Conservation (phyloP, 2,888 invertebrate species). For the Fragum whitleyi region DNA sequence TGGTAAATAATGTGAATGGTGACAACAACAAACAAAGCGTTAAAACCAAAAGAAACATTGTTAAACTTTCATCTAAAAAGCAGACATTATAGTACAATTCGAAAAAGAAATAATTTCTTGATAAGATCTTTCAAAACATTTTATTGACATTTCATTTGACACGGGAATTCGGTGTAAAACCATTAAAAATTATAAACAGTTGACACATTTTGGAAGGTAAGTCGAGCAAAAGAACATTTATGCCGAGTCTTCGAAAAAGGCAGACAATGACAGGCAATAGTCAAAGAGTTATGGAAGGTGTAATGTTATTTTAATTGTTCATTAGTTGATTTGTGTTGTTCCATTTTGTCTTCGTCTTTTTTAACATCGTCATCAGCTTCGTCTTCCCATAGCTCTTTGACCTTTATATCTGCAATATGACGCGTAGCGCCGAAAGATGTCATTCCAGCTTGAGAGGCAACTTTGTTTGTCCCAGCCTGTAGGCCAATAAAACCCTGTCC, state of each 20-base stretch:
- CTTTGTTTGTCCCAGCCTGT: slow-evolving; percentile 84
- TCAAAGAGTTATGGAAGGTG: slow-evolving; percentile 3
- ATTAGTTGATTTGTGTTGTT: not conserved
- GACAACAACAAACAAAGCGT: slow-evolving; percentile 11
- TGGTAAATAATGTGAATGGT: not conserved
- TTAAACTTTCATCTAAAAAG: too few relatives aligned
- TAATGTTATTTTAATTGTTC: not conserved
- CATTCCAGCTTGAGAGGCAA: slow-evolving; percentile 83
- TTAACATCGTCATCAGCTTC: slow-evolving; percentile 61
- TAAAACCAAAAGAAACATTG: not conserved
- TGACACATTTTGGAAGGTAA: too few relatives aligned
- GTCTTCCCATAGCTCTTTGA: slow-evolving; percentile 79
- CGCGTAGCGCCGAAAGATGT: slow-evolving; percentile 75
- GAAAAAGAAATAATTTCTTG: too few relatives aligned
- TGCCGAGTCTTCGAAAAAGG: not conserved
- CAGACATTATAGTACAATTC: too few relatives aligned
- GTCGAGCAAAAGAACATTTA: not conserved
- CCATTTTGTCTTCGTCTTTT: slow-evolving; percentile 23
- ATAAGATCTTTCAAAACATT: too few relatives aligned
- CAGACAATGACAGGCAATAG: not conserved
- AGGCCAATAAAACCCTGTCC: slow-evolving; percentile 81
- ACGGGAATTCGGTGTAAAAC: too few relatives aligned
- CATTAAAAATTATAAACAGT: too few relatives aligned
- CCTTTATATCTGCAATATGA: slow-evolving; percentile 83
- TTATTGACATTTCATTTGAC: too few relatives aligned